These are phyloP conservation scores for Sepiola atlantica DNA, from an alignment of 2,888 invertebrate species.

Conservation along the genomic window DNA sequence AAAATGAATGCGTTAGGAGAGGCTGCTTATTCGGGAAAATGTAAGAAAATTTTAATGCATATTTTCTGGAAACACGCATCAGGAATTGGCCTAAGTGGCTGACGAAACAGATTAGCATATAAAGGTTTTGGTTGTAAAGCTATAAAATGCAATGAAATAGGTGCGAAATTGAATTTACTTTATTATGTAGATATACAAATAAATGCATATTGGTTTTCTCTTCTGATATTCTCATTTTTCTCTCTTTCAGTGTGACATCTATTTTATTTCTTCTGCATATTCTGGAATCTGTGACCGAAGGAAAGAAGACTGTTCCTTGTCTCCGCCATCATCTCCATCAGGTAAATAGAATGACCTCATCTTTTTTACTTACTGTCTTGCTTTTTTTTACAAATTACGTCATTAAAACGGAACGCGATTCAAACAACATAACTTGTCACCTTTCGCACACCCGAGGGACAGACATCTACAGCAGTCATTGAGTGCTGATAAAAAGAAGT, in stretches of 20 bases:
- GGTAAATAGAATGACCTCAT: slow-evolving; percentile 48
- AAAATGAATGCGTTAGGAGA: too few relatives aligned
- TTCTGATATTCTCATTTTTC: background rate
- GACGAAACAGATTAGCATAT: too few relatives aligned
- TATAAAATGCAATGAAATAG: too few relatives aligned
- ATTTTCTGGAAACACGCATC: too few relatives aligned
- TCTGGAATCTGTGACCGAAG: slow-evolving; percentile 59
- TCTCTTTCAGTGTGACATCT: slow-evolving; percentile 69
- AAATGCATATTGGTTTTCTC: too few relatives aligned
- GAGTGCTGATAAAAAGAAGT: too few relatives aligned
- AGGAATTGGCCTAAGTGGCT: too few relatives aligned
- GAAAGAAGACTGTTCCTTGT: slow-evolving; percentile 54
- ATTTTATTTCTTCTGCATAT: slow-evolving; percentile 66
- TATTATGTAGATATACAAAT: too few relatives aligned
- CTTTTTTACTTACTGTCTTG: background rate
- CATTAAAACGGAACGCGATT: background rate
- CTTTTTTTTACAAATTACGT: background rate
- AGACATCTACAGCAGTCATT: background rate
- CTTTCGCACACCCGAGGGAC: background rate
- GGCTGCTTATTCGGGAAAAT: too few relatives aligned
- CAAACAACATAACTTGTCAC: background rate
- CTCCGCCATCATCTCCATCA: slow-evolving; percentile 67
- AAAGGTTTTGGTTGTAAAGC: too few relatives aligned
- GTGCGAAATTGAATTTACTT: too few relatives aligned
- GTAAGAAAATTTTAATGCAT: too few relatives aligned